These are phyloP conservation scores for Platyura marginata DNA, from an alignment of 1,140 invertebrate species.

Conservation along the genomic window DNA sequence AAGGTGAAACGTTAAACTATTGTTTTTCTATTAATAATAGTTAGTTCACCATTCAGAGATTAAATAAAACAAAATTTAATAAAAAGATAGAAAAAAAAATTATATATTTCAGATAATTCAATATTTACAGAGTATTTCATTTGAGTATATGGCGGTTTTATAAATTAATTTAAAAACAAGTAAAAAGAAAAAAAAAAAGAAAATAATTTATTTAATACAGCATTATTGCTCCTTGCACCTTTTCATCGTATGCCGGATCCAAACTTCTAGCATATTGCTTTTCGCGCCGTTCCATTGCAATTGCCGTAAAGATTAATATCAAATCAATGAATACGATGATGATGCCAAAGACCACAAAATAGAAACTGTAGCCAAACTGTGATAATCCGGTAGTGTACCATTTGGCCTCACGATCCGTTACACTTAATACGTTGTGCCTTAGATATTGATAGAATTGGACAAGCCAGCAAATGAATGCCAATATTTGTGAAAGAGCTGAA, in stretches of 20 bases:
- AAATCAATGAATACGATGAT: slow-evolving; percentile 19
- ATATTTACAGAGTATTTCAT: too few species aligned
- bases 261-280: slow-evolving; percentile 11
- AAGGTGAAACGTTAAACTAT: too few species aligned
- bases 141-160: too few species aligned
- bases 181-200: too few species aligned
- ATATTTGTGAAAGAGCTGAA: slow-evolving; percentile 15
- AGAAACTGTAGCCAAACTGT: slow-evolving; percentile 22
- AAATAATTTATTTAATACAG: too few species aligned
- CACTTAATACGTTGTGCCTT: slow-evolving; percentile 16
- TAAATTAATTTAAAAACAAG: too few species aligned
- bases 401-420: slow-evolving; percentile 13
- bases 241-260: slow-evolving; percentile 16
- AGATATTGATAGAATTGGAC: slow-evolving; percentile 21
- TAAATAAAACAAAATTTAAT: too few species aligned
- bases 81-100: too few species aligned
- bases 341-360: slow-evolving; percentile 17
- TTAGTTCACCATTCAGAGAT: too few species aligned
- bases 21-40: too few species aligned
- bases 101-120: too few species aligned
- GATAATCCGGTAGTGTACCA: slow-evolving; percentile 19
- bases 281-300: slow-evolving; percentile 11
- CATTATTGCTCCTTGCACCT: slow-evolving; percentile 20
- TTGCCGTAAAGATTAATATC: slow-evolving; percentile 14
- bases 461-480: slow-evolving; percentile 21